Conservation (phyloP, 2,113 vertebrate genomes). For the Lethenteron reissneri region DNA sequence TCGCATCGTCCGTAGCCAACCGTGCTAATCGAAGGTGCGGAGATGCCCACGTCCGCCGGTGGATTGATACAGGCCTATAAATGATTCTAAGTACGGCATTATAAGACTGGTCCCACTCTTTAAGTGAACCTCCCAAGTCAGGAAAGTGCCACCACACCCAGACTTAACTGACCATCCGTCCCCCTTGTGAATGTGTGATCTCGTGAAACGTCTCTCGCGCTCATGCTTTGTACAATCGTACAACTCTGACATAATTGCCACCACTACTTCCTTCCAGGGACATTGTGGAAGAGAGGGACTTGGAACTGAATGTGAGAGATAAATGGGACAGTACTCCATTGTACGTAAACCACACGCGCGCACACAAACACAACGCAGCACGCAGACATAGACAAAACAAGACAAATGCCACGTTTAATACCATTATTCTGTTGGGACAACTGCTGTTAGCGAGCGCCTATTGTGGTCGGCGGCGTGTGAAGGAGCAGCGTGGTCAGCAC, state of each 20-base stretch:
- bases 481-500: too few species aligned
- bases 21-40: too few species aligned
- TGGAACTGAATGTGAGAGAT: slow-evolving; percentile 82
- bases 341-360: slow-evolving; percentile 30
- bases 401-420: too few species aligned
- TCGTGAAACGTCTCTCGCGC: neutral
- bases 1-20: too few species aligned
- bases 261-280: slow-evolving; percentile 30
- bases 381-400: too few species aligned
- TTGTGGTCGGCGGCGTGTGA: too few species aligned
- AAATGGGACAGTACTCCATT: slow-evolving; percentile 93
- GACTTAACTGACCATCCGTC: neutral
- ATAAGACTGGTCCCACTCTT: neutral
- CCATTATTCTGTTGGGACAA: too few species aligned
- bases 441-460: too few species aligned
- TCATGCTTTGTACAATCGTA: neutral
- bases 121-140: neutral
- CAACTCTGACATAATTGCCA: neutral
- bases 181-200: neutral
- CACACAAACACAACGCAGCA: neutral
- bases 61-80: too few species aligned
- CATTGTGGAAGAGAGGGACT: slow-evolving; percentile 79
- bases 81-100: too few species aligned
- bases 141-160: neutral
- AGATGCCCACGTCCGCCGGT: too few species aligned